These are phyloP conservation scores for Chymomyza fuscimana DNA, from an alignment of 2,888 invertebrate species.

Conservation along the genomic window DNA sequence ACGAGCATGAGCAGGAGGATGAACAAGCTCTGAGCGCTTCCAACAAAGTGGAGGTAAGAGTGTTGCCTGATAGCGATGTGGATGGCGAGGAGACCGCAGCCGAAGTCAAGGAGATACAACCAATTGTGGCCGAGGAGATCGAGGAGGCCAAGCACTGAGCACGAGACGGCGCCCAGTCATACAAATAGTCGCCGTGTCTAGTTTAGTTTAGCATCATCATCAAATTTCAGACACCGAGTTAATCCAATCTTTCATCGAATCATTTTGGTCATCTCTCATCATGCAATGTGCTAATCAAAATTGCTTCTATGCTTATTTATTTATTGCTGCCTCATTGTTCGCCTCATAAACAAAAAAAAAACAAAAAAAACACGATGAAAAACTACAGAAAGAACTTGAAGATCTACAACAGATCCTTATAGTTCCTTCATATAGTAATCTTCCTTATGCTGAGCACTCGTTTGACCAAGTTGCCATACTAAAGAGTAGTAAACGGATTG, in stretches of 20 bases:
- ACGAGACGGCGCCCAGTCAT: slow-evolving; percentile 33
- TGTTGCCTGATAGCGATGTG: slow-evolving; percentile 26
- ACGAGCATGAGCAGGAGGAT: slow-evolving; percentile 34
- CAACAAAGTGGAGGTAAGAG: slow-evolving; percentile 45
- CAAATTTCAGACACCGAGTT: slow-evolving; percentile 27
- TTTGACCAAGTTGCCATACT: slow-evolving; percentile 50
- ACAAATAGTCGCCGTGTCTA: slow-evolving; percentile 14
- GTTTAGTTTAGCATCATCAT: slow-evolving; percentile 33
- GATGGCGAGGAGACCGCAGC: slow-evolving; percentile 46
- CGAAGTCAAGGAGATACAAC: slow-evolving; percentile 55
- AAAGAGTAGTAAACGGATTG: slow-evolving; percentile 32
- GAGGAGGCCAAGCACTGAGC: slow-evolving; percentile 56
- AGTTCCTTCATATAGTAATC: slow-evolving; percentile 14
- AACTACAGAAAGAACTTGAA: neutral
- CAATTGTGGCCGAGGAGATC: slow-evolving; percentile 63
- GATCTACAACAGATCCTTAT: neutral
- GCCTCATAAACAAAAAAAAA: slow-evolving; percentile 32
- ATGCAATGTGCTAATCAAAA: neutral
- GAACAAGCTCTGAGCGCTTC: slow-evolving; percentile 31
- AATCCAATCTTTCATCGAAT: slow-evolving; percentile 31
- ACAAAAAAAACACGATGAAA: neutral
- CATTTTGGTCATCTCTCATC: slow-evolving; percentile 16
- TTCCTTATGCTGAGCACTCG: slow-evolving; percentile 4
- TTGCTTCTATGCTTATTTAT: slow-evolving; percentile 7
- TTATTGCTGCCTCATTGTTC: slow-evolving; percentile 21